phyloP scores from a whole-genome alignment of 2,797 vertebrate genomes.

The Amblyraja radiata region DNA sequence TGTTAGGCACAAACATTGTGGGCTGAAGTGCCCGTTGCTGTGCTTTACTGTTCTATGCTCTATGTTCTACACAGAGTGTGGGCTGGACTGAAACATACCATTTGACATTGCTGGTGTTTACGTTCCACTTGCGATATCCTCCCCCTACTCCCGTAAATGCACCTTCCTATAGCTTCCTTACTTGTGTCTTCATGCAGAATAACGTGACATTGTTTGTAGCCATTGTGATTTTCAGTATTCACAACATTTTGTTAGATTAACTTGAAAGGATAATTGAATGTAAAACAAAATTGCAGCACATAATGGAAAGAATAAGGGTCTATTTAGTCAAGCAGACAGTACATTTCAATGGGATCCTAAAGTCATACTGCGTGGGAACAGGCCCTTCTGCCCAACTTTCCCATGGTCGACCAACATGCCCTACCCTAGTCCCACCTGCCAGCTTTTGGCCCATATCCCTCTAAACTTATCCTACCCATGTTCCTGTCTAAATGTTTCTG shows the following conservation, averaged over 20 bases:
- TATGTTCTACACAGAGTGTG: no score
- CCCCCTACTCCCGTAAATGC: neutral
- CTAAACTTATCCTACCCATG: no score
- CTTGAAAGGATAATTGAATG: conserved; percentile 41
- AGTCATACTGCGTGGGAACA: no score
- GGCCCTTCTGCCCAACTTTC: no score
- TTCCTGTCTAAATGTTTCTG: no score
- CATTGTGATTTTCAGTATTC: conserved; percentile 40
- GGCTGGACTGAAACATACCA: no score
- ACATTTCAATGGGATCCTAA: neutral
- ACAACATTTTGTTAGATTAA: neutral
- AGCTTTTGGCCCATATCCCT: no score
- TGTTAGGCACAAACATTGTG: no score
- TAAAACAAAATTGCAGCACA: neutral
- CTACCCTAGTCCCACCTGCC: no score
- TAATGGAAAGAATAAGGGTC: neutral
- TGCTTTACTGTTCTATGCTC: no score
- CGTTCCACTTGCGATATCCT: neutral
- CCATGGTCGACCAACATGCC: no score
- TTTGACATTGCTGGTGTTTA: neutral
- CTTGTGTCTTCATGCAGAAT: neutral
- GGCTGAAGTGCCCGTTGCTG: no score
- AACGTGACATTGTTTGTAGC: neutral
- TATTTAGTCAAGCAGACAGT: neutral
- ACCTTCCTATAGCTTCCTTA: neutral